Evolutionary conservation across 2,888 invertebrate species (phyloP).

Genomic region (Zele albiditarsus): DNA sequence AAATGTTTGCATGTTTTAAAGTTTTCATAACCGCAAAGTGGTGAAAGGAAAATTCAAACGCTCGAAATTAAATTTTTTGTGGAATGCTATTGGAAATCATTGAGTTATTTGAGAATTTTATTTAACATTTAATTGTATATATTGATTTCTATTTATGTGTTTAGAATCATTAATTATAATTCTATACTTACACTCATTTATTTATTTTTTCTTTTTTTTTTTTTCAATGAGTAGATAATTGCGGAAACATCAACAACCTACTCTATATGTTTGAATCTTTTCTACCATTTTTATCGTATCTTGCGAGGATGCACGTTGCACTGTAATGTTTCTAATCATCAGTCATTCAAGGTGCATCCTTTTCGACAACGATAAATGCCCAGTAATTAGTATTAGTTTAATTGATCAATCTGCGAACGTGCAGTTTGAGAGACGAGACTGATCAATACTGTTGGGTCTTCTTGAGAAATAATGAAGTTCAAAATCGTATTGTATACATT

Average conservation of each 20-base stretch:
- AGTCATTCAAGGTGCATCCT: slow-evolving; percentile 29
- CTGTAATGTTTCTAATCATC: background rate
- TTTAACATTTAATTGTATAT: no score
- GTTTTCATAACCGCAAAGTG: no score
- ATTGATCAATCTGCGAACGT: background rate
- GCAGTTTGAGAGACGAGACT: background rate
- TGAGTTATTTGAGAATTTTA: no score
- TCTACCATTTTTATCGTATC: background rate
- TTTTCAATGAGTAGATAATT: background rate
- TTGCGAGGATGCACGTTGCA: slow-evolving; percentile 25
- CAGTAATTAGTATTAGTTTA: background rate
- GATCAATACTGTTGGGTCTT: background rate
- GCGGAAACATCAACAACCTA: background rate
- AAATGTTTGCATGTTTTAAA: slow-evolving; percentile 14
- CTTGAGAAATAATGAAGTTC: background rate
- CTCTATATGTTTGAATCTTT: background rate
- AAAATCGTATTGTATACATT: background rate
- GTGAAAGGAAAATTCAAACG: background rate
- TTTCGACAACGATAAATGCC: background rate
- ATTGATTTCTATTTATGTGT: no score
- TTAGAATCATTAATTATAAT: no score
- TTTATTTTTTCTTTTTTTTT: no score
- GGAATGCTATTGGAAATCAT: slow-evolving; percentile 48
- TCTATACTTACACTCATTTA: no score
- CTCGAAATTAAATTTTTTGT: slow-evolving; percentile 30